A percentile compares a stretch with the other conserved stretches of the same genome.
Evolutionary conservation across 2,797 vertebrate species (phyloP).

Genomic region (Orientallactaga sibirica): DNA sequence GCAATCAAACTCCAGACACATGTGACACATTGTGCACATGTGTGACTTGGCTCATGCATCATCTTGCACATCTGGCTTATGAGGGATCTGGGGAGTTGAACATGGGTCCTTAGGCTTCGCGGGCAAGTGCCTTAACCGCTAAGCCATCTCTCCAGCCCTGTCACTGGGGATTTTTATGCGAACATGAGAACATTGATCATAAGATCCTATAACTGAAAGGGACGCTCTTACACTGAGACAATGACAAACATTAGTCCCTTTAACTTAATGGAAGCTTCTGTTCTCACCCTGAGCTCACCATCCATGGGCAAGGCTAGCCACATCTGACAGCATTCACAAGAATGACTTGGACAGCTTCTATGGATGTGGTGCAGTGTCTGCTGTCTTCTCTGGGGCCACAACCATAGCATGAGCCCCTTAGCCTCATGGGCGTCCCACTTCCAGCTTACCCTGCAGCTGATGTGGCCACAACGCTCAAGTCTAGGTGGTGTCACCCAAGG

Average conservation of each 20-base stretch:
- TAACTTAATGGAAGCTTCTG: not conserved
- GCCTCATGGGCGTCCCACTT: not conserved
- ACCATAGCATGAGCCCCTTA: accelerated
- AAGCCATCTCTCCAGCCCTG: too few relatives aligned
- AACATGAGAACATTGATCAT: not conserved
- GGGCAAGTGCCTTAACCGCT: too few relatives aligned
- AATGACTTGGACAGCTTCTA: not conserved
- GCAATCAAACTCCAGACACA: too few relatives aligned
- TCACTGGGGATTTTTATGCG: not conserved
- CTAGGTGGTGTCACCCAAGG: too few relatives aligned
- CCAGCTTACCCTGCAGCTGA: not conserved
- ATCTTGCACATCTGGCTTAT: too few relatives aligned
- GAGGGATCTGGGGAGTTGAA: too few relatives aligned
- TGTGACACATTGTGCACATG: too few relatives aligned
- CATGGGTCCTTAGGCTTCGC: too few relatives aligned
- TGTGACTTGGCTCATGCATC: too few relatives aligned
- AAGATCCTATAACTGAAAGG: not conserved
- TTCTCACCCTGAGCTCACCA: not conserved
- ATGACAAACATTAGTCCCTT: not conserved
- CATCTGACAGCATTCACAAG: accelerated
- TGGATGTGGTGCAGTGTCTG: too few relatives aligned
- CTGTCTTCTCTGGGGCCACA: not conserved
- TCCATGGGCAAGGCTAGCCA: not conserved
- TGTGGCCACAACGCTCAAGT: not conserved
- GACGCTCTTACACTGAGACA: not conserved